These are phyloP conservation scores for Philonicus albiceps DNA, from an alignment of 2,888 invertebrate species.

Conservation along the genomic window DNA sequence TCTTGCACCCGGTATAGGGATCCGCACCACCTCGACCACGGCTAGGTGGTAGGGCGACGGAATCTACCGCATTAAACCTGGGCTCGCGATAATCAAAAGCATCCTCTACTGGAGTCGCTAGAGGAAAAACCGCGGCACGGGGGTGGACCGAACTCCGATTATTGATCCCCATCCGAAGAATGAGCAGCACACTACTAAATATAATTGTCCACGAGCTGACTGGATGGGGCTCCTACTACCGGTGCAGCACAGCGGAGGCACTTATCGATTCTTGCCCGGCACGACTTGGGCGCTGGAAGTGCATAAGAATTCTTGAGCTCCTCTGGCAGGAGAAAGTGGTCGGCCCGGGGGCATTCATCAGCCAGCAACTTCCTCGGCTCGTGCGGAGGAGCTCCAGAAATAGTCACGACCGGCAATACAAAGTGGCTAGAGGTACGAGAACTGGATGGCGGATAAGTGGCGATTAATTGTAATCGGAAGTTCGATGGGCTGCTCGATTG, in stretches of 20 bases:
- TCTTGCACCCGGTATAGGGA: background rate
- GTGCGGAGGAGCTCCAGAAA: background rate
- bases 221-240: background rate
- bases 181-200: background rate
- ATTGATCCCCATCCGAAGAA: background rate
- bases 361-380: background rate
- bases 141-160: background rate
- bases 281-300: background rate
- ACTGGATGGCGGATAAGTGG: conserved; percentile 29
- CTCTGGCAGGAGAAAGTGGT: background rate
- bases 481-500: background rate
- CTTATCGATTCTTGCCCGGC: background rate
- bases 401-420: background rate
- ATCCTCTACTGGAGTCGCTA: background rate
- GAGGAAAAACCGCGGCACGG: background rate
- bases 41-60: background rate
- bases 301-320: background rate
- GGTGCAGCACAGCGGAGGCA: background rate
- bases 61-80: background rate
- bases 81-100: background rate
- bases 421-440: conserved; percentile 7
- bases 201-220: background rate
- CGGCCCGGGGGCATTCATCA: background rate
- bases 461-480: conserved; percentile 22
- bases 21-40: background rate